phyloP scores from a whole-genome alignment of 2,888 invertebrate genomes.

The Cryptosula pallasiana region DNA sequence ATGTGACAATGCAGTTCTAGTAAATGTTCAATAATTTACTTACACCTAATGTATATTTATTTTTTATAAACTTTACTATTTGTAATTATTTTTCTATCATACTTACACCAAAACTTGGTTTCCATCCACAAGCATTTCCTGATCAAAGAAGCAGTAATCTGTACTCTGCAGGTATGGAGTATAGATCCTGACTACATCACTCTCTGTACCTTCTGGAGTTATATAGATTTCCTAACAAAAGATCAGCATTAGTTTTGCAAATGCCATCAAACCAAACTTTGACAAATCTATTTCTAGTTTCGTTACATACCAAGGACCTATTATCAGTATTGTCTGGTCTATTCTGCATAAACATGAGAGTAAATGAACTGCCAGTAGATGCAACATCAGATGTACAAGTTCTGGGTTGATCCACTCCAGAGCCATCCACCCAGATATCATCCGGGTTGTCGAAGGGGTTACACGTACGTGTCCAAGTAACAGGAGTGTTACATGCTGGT shows the following conservation, averaged over 20 bases:
- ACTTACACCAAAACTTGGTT: not conserved
- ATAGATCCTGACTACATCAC: not conserved
- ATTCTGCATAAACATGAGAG: constrained; percentile 22
- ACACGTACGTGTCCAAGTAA: not conserved
- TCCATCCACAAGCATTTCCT: not conserved
- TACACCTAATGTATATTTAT: too few species aligned
- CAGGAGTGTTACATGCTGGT: not conserved
- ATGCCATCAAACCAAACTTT: too few species aligned
- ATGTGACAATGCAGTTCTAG: too few species aligned
- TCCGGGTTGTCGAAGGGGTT: not conserved
- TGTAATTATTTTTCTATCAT: too few species aligned
- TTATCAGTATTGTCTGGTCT: constrained; percentile 5
- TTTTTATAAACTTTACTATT: too few species aligned
- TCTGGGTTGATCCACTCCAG: not conserved
- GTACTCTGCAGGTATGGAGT: not conserved
- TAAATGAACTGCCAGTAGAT: constrained; percentile 12
- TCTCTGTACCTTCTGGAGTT: not conserved
- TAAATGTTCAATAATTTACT: too few species aligned
- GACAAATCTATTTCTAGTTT: too few species aligned
- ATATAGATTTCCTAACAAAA: constrained; percentile 7
- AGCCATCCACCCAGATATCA: not conserved
- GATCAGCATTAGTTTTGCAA: too few species aligned
- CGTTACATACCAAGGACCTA: not conserved
- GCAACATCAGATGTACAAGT: not conserved
- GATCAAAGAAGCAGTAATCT: not conserved